Percentiles rank a stretch among this genome's conserved stretches.
These are phyloP conservation scores for Drosophila longiperda DNA, from an alignment of 2,888 invertebrate genomes.

Conservation along the genomic window DNA sequence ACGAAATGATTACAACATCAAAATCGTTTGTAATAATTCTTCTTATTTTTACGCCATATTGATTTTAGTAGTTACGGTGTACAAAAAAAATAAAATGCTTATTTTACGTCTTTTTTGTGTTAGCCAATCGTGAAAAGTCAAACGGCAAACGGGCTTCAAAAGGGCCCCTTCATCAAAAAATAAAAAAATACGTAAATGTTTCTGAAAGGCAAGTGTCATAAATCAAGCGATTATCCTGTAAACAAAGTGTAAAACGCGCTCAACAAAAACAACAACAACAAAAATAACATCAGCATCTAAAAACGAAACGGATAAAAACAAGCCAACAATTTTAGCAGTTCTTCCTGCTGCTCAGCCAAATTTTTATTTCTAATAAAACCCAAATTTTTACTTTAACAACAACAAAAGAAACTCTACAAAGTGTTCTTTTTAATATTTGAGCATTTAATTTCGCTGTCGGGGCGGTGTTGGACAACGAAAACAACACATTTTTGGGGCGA, in stretches of 20 bases:
- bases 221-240: constrained; percentile 79
- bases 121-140: constrained; percentile 46
- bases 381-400: constrained; percentile 52
- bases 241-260: constrained; percentile 77
- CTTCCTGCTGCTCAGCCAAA: constrained; percentile 14
- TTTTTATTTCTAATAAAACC: constrained; percentile 49
- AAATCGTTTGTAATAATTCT: constrained; percentile 50
- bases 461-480: constrained; percentile 37
- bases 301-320: constrained; percentile 24
- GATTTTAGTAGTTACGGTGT: constrained; percentile 71
- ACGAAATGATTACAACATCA: constrained; percentile 70
- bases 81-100: constrained; percentile 44
- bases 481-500: constrained; percentile 24
- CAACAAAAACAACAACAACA: constrained; percentile 39
- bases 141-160: constrained; percentile 49
- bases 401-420: constrained; percentile 26
- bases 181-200: constrained; percentile 31
- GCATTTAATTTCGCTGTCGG: constrained; percentile 58
- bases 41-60: constrained; percentile 68
- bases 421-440: constrained; percentile 62
- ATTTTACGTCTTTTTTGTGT: constrained; percentile 54
- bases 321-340: constrained; percentile 40
- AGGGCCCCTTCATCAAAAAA: constrained; percentile 65
- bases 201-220: constrained; percentile 75
- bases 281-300: constrained; percentile 6